Conservation (phyloP, 2,888 invertebrate genomes). For the Dinocampus coccinellae region DNA sequence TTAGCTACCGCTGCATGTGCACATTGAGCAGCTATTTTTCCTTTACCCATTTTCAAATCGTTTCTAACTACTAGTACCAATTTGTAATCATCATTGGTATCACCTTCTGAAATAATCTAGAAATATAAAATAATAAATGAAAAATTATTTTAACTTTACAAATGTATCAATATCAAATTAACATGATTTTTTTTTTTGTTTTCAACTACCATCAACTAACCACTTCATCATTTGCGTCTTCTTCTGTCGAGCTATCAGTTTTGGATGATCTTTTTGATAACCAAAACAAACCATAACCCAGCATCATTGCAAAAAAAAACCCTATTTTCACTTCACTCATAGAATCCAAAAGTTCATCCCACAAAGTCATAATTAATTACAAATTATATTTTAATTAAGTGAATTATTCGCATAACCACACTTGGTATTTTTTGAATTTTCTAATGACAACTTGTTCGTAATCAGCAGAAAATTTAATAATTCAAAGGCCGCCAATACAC, state of each 20-base stretch:
- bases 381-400: background rate
- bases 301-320: slow-evolving; percentile 46
- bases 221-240: no score
- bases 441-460: background rate
- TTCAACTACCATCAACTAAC: slow-evolving; percentile 36
- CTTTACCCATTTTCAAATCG: slow-evolving; percentile 95
- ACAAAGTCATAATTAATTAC: slow-evolving; percentile 38
- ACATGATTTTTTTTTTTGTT: no score
- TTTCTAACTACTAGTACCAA: slow-evolving; percentile 88
- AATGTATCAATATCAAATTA: no score
- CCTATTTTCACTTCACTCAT: slow-evolving; percentile 48
- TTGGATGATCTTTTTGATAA: slow-evolving; percentile 34
- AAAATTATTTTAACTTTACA: no score
- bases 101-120: slow-evolving; percentile 16
- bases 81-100: slow-evolving; percentile 69
- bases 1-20: slow-evolving; percentile 94
- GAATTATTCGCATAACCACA: background rate
- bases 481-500: background rate
- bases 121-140: background rate
- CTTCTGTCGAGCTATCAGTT: slow-evolving; percentile 23
- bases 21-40: slow-evolving; percentile 94
- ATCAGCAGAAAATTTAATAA: background rate
- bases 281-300: slow-evolving; percentile 53
- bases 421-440: background rate
- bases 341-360: slow-evolving; percentile 39